A percentile compares a stretch with the other conserved stretches of the same genome.
These are phyloP conservation scores for Budorcas taxicolor DNA, from an alignment of 2,113 vertebrate genomes.

Conservation along the genomic window DNA sequence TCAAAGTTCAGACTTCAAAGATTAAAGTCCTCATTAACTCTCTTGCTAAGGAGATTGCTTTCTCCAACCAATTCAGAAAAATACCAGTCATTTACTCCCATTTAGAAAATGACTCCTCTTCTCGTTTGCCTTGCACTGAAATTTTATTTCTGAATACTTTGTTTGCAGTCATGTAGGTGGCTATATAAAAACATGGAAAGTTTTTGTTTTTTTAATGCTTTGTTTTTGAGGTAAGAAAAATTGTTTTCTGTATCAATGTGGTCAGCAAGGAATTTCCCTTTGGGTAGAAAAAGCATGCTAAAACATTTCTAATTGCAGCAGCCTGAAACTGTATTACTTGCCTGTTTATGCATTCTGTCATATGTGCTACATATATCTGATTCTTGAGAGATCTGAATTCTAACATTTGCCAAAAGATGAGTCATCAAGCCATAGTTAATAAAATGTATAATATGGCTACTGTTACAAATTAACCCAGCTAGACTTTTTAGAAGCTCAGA, in stretches of 20 bases:
- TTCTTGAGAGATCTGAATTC: conserved; percentile 5
- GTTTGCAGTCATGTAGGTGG: background rate
- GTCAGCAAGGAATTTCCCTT: background rate
- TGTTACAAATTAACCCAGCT: background rate
- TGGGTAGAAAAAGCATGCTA: background rate
- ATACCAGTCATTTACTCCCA: background rate
- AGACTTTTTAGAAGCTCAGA: background rate
- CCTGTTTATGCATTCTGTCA: background rate
- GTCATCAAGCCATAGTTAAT: background rate
- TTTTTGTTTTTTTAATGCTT: background rate
- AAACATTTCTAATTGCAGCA: background rate
- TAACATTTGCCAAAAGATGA: background rate
- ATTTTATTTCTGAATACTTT: background rate
- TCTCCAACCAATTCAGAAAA: background rate
- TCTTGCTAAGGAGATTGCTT: background rate
- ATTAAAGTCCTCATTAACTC: conserved; percentile 37
- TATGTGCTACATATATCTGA: background rate
- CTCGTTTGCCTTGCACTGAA: background rate
- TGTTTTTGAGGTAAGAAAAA: background rate
- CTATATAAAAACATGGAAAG: background rate
- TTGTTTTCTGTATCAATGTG: background rate
- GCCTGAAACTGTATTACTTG: background rate
- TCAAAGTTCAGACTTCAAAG: conserved; percentile 47
- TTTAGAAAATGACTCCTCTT: conserved; percentile 2
- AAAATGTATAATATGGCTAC: background rate